Base-by-base conservation (phyloP, 2,888 invertebrate genomes). In the Trimorus sp. region DNA sequence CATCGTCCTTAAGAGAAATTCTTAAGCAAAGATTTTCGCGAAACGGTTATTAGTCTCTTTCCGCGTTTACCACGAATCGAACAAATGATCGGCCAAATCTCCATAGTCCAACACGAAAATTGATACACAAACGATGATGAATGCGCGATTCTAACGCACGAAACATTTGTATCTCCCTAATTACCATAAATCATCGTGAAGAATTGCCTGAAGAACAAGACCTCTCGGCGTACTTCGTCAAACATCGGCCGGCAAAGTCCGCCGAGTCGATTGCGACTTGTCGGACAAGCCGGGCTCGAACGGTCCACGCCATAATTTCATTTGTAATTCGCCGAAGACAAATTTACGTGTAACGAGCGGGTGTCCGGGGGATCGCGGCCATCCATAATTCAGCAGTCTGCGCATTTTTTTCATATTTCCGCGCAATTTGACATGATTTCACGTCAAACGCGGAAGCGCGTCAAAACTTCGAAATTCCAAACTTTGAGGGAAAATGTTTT, bases 321-420 rank as follows among this genome's bases (percentile, higher is more conserved):
- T 74, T 74, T 74, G 65, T 65, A 74, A 74, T 74, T 74, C 74
- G 49, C 26, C 49, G 58, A 65, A 74, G 63, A 74, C 74, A 49
- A 63, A 73, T 73, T 56, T 56, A 56, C n/a, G 56, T 38, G 14
- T 62, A 62, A 62, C 71, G 42, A 70, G 9, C n/a, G 60, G 40
- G 48, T 40, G 69, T 53, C 15, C 60, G 36, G 6, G 53, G 53
- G 60, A 60, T 70, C 16, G 36, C 60, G 51, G 4, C 26, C 59
- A 53, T 60, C 60, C 14, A 69, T 70, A 60, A 70, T 70, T 70
- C 59, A 60, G 16, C 53, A 26, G 26, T 26, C 26, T 26, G 26
- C 26, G 26, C 26, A 26, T 26, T 26, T 26, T 26, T 26, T 26
- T 26, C 26, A 26, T 26, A 26, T 26, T 26, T 26, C 26, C 4